Evolutionary conservation across 2,113 vertebrate species (phyloP).

Genomic region (Kryptolebias marmoratus): DNA sequence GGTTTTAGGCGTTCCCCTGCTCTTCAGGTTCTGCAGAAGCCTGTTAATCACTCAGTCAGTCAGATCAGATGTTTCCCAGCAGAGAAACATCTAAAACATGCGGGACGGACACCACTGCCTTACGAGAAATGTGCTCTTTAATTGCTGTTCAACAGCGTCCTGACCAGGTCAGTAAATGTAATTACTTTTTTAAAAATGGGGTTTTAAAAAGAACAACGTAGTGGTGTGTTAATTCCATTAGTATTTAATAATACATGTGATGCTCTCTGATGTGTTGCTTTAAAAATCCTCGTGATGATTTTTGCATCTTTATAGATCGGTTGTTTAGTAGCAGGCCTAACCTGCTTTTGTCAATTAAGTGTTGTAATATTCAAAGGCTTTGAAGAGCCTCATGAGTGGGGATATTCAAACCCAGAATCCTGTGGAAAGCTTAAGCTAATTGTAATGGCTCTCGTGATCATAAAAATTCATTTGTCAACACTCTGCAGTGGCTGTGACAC

Average conservation of each 20-base stretch:
- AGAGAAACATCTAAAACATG: no score
- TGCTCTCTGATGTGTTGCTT: no score
- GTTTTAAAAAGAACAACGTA: no score
- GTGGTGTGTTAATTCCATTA: not conserved
- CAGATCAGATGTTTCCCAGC: no score
- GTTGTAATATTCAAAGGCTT: slow-evolving; percentile 53
- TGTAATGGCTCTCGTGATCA: slow-evolving; percentile 40
- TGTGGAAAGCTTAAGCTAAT: slow-evolving; percentile 63
- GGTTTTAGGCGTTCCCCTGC: no score
- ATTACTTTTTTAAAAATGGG: no score
- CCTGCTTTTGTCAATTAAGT: slow-evolving; percentile 39
- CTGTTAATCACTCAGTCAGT: no score
- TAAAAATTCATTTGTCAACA: slow-evolving; percentile 62
- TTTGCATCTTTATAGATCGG: not conserved
- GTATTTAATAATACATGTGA: not conserved
- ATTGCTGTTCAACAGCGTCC: no score
- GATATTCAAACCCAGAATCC: slow-evolving; percentile 52
- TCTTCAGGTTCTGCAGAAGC: no score
- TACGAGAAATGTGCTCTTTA: no score
- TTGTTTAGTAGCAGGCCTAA: slow-evolving; percentile 28
- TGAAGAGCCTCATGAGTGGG: slow-evolving; percentile 43
- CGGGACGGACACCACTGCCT: no score
- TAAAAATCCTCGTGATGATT: slow-evolving; percentile 8
- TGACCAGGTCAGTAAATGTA: no score
- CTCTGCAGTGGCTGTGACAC: slow-evolving; percentile 22